Evolutionary conservation across 37 sponge, comb jelly and placozoan genomes (phyloP).

Genomic region (Haliclona indistincta): DNA sequence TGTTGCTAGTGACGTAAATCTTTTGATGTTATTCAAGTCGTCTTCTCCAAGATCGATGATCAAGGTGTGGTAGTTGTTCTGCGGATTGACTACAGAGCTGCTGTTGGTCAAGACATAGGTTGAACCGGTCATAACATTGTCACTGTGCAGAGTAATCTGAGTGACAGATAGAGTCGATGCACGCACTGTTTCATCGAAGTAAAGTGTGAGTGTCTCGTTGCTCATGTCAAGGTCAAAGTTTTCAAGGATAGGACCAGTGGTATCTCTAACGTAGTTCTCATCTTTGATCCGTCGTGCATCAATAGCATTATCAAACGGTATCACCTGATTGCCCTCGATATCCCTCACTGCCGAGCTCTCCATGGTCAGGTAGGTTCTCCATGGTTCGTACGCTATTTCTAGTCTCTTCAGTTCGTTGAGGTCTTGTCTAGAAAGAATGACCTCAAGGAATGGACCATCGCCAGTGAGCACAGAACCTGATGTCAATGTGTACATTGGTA

Average conservation of each 20-base stretch:
- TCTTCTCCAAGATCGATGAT: constrained; percentile 47
- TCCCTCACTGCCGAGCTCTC: constrained; percentile 35
- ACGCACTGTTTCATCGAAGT: constrained; percentile 78
- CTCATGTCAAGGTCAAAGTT: constrained; percentile 78
- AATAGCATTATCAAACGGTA: constrained; percentile 51
- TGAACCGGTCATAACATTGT: constrained; percentile 1
- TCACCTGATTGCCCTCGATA: constrained; percentile 49
- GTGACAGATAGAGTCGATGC: constrained; percentile 55
- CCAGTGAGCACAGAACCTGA: constrained; percentile 44
- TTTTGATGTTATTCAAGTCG: constrained; percentile 87
- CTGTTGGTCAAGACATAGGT: constrained; percentile 46
- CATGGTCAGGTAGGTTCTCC: constrained; percentile 55
- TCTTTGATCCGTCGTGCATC: constrained; percentile 38
- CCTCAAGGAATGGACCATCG: constrained; percentile 54
- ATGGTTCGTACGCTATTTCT: constrained; percentile 44
- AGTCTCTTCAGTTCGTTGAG: constrained; percentile 78
- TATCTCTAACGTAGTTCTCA: constrained; percentile 46
- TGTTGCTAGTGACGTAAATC: constrained; percentile 61
- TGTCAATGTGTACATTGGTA: constrained; percentile 23
- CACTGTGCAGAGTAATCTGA: constrained; percentile 52
- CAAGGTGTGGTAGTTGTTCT: constrained; percentile 32
- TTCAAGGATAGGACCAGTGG: constrained; percentile 55
- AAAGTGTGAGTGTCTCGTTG: constrained; percentile 54
- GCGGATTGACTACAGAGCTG: constrained; percentile 16
- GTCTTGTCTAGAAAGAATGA: constrained; percentile 56